A percentile compares a stretch with the other conserved stretches of the same genome.
phyloP scores from a whole-genome alignment of 2,797 vertebrate species.

The Vultur gryphus region DNA sequence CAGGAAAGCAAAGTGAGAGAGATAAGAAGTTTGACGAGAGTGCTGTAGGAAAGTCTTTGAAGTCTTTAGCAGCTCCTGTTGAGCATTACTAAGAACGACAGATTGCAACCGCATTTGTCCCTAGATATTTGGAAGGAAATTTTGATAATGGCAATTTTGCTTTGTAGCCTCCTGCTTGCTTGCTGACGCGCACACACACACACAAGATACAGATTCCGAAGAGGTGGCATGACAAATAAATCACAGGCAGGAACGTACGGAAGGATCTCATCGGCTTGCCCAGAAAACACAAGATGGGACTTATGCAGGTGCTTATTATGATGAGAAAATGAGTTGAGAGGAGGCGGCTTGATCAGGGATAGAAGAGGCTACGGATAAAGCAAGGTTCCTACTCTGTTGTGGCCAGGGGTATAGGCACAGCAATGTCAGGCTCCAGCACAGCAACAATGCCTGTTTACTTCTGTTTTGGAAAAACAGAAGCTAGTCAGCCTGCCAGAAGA shows the following conservation, averaged over 20 bases:
- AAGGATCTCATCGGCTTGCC: background rate
- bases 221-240: background rate
- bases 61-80: background rate
- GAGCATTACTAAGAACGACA: background rate
- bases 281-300: background rate
- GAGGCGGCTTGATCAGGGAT: background rate
- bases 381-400: background rate
- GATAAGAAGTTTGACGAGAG: background rate
- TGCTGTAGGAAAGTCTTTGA: background rate
- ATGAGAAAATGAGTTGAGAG: background rate
- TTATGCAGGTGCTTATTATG: background rate
- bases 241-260: background rate
- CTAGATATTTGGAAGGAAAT: background rate
- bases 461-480: background rate
- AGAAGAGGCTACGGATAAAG: background rate
- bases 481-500: background rate
- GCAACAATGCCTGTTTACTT: background rate
- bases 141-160: background rate
- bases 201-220: background rate
- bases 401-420: background rate
- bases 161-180: background rate
- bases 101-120: background rate
- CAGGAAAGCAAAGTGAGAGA: background rate
- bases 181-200: background rate
- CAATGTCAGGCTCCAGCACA: background rate